Base-by-base conservation (phyloP, 1,140 invertebrate genomes). In the Drosophila rhopaloa region DNA sequence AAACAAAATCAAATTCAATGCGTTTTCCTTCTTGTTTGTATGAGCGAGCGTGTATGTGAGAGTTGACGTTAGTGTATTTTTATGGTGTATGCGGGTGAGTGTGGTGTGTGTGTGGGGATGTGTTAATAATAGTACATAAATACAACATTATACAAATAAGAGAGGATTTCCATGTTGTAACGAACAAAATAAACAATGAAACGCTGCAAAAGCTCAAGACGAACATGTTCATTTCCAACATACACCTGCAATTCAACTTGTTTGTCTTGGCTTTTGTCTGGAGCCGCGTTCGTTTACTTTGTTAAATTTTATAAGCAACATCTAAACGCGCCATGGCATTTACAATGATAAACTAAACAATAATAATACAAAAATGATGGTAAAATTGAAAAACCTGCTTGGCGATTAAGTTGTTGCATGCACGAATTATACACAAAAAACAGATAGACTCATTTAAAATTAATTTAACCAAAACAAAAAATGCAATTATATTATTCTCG, bases 371-470 rank as follows among this genome's bases (percentile, higher is more conserved):
- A 88, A 82, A 54, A 71, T 50, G 29, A 68, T 74, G 40, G 53
- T 78, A 14, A 37, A 19, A 32, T 54, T 46, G 47, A 48, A 61
- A 55, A 65, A 76, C 50, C 62, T 56, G 48, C 70, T 81, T 32
- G 56, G 65, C 73, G 60, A 47, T 78, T 85, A 53, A 61, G 72
- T 78, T 70, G 74, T 76, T 62, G 50, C 27, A 61, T 54, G 81
- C 79, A 82, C 83, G 83, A 86, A 86, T 86, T 86, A 88, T 88
- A 86, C 83, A 86, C 83, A 86, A 83, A 86, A 79, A 51, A 79
- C 32, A 32, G 59, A 83, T 54, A 55, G 76, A 68, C 78, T 78
- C 68, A 70, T 68, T 32, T 76, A 65, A 84, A 71, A 59, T 70
- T 86, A 82, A 83, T 83, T 61, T 55, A 63, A 55, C 40, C 58